phyloP scores from a whole-genome alignment of 2,888 invertebrate species.

The Panzeria rudis region DNA sequence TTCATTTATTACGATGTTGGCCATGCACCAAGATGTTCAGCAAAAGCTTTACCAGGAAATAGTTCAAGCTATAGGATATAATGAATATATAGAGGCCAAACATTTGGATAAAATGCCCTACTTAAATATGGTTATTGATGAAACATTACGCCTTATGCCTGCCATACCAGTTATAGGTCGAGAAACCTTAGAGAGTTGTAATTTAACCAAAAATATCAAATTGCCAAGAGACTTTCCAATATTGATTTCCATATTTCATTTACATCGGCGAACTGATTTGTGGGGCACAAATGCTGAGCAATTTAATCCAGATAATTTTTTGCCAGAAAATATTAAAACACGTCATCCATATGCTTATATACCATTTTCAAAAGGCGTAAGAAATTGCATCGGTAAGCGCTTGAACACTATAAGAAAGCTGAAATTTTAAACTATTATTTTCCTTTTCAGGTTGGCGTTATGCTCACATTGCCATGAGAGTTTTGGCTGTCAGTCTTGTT shows the following conservation, averaged over 20 bases:
- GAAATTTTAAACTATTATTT: background rate
- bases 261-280: constrained; percentile 75
- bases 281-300: constrained; percentile 76
- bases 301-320: constrained; percentile 78
- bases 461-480: constrained; percentile 75
- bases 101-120: constrained; percentile 73
- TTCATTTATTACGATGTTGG: constrained; percentile 73
- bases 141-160: constrained; percentile 75
- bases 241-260: constrained; percentile 75
- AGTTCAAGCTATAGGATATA: constrained; percentile 57
- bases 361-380: constrained; percentile 76
- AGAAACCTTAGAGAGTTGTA: constrained; percentile 56
- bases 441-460: constrained; percentile 75
- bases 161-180: constrained; percentile 75
- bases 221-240: constrained; percentile 74
- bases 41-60: constrained; percentile 75
- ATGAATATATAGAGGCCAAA: constrained; percentile 66
- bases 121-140: constrained; percentile 75
- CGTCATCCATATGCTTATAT: constrained; percentile 77
- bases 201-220: constrained; percentile 61
- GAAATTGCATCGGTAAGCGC: constrained; percentile 76
- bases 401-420: background rate
- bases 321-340: constrained; percentile 74
- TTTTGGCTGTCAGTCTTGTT: constrained; percentile 73
- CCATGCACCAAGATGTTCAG: constrained; percentile 77